These are phyloP conservation scores for Platerodrilus igneus DNA, from an alignment of 2,888 invertebrate species.

Conservation along the genomic window DNA sequence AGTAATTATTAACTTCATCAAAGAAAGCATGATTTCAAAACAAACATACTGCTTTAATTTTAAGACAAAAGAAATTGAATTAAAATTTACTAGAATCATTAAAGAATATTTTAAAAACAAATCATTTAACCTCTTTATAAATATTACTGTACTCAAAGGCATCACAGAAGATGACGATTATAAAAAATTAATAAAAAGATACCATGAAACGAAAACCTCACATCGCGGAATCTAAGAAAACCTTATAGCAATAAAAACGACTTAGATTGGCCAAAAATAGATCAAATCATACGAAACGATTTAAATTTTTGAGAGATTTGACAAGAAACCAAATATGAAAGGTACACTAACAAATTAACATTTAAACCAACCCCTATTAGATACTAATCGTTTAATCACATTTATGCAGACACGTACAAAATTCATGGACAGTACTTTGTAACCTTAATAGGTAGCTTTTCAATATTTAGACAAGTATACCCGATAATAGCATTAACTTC, in stretches of 20 bases:
- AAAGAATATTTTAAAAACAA: no score
- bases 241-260: conserved; percentile 15
- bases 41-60: no score
- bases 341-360: conserved; percentile 18
- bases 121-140: no score
- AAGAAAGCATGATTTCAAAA: no score
- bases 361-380: conserved; percentile 20
- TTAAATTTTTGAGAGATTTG: conserved; percentile 23
- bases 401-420: conserved; percentile 18
- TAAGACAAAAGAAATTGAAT: no score
- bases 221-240: conserved; percentile 22
- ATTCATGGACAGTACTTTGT: conserved; percentile 17
- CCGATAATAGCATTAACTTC: conserved; percentile 12
- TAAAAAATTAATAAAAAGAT: conserved; percentile 15
- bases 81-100: no score
- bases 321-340: conserved; percentile 25
- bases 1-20: no score
- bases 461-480: conserved; percentile 27
- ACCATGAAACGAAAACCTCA: conserved; percentile 26
- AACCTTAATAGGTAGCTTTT: conserved; percentile 26
- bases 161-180: conserved; percentile 11
- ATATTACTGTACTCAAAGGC: no score
- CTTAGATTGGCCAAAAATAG: conserved; percentile 25
- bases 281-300: conserved; percentile 19
- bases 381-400: conserved; percentile 15